Percentiles rank a stretch among this genome's conserved stretches.
These are phyloP conservation scores for Daubentonia madagascariensis DNA, from an alignment of 2,113 vertebrate genomes.

Conservation along the genomic window DNA sequence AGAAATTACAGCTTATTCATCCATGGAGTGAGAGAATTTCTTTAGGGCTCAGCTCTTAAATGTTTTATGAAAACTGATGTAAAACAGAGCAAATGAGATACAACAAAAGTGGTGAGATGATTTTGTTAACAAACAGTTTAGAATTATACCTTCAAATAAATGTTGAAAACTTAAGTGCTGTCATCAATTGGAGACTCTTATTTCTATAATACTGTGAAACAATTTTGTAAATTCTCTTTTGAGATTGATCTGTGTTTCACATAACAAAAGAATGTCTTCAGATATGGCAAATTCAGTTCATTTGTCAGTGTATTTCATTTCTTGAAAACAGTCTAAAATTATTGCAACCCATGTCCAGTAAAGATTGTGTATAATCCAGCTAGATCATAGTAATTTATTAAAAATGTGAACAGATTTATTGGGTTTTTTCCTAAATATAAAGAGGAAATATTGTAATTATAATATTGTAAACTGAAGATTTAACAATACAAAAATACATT, in stretches of 20 bases:
- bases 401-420: not conserved
- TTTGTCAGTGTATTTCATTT: conserved; percentile 10
- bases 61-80: conserved; percentile 41
- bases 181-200: not conserved
- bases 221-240: conserved; percentile 31
- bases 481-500: not conserved
- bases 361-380: not conserved
- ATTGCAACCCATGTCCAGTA: not conserved
- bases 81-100: conserved; percentile 26
- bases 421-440: not conserved
- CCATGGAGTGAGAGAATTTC: not conserved
- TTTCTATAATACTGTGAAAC: not conserved
- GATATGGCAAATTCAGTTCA: not conserved
- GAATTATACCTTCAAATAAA: conserved; percentile 35
- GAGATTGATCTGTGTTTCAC: not conserved
- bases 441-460: not conserved
- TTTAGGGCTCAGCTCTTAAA: conserved; percentile 13
- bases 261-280: not conserved
- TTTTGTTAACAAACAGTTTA: conserved; percentile 39
- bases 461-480: conserved; percentile 24
- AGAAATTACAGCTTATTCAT: conserved; percentile 59
- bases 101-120: not conserved
- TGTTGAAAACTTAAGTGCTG: not conserved
- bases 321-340: conserved; percentile 22
- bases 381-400: not conserved